Conservation (phyloP, 1,140 invertebrate species). For the Pissodes strobi region DNA sequence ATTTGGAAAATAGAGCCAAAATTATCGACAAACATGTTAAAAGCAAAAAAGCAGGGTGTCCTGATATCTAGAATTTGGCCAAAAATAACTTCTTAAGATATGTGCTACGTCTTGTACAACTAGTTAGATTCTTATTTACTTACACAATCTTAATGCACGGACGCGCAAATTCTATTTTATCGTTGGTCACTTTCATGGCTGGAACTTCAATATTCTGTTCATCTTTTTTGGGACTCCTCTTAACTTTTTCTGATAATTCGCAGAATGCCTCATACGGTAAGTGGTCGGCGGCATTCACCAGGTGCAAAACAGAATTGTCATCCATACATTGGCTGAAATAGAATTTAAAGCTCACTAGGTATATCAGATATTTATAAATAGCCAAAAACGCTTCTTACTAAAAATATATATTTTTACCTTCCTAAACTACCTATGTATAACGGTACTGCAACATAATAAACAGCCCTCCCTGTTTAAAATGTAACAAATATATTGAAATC, state of each 20-base stretch:
- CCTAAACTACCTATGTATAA: no score
- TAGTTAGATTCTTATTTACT: background rate
- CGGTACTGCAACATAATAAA: no score
- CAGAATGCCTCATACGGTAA: background rate
- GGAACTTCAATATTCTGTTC: background rate
- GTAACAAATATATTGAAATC: no score
- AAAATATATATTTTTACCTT: no score
- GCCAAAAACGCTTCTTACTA: background rate
- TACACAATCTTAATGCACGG: background rate
- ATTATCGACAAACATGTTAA: no score
- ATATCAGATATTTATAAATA: conserved; percentile 3
- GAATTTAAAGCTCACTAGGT: background rate
- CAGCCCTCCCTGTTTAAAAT: no score
- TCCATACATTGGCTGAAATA: background rate
- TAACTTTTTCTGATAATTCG: background rate
- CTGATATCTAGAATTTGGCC: no score
- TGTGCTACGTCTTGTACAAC: background rate
- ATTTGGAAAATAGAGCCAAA: no score
- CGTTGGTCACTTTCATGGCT: background rate
- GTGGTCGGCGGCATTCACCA: background rate
- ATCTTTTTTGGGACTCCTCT: background rate
- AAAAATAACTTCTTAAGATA: no score
- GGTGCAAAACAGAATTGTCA: background rate
- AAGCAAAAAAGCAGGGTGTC: no score
- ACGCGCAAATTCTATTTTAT: conserved; percentile 11